Evolutionary conservation across 2,888 invertebrate genomes (phyloP), one percentile per base, ranked within the genome.

Genomic region (Lepas anatifera): DNA sequence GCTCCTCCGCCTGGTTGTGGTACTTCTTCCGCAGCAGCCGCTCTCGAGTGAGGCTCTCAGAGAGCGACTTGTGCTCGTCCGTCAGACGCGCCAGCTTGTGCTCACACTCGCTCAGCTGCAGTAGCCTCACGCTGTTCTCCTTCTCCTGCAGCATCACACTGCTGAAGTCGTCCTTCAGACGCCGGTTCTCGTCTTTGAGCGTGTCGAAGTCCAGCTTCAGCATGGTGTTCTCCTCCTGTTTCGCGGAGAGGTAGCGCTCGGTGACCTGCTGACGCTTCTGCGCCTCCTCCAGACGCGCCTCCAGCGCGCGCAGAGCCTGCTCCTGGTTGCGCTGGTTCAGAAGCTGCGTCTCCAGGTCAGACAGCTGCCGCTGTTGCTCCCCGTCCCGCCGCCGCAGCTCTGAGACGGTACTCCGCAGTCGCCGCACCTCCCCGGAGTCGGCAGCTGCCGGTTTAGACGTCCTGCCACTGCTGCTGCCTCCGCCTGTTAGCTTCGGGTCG

Each of bases 181-280:
- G 73, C 68, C 71, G 72, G 71, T 78, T 78, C 72, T 78, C 77
- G 58, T 77, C 76, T 50, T 76, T 76, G 16, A 78, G 72, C 4
- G 77, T 77, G 35, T 78, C 78, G 18, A 77, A 70, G 70, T 78
- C 78, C 32, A 76, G 71, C 72, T 77, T 77, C n/a, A 77, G 71
- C 68, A 75, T 76, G n/a, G 75, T 73, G 71, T 72, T 74, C 70
- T 78, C 78, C 72, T 77, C 77, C 68, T 77, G 76, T 69, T 75
- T 76, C 37, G 74, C 72, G 29, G 74, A 70, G 63, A 77, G 72
- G 43, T 75, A 75, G 11, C 75, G 73, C 69, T 77, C 77, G 1
- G 75, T 74, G 3, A 73, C 74, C 70, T 76, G 76, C 27, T 76
- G 67, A 35, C 74, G 74, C 63, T 74, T 71, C 29, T 75, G 73